Evolutionary conservation across 2,888 invertebrate genomes (phyloP), one percentile per base, ranked within the genome.

Genomic region (Nomada goodeniana): DNA sequence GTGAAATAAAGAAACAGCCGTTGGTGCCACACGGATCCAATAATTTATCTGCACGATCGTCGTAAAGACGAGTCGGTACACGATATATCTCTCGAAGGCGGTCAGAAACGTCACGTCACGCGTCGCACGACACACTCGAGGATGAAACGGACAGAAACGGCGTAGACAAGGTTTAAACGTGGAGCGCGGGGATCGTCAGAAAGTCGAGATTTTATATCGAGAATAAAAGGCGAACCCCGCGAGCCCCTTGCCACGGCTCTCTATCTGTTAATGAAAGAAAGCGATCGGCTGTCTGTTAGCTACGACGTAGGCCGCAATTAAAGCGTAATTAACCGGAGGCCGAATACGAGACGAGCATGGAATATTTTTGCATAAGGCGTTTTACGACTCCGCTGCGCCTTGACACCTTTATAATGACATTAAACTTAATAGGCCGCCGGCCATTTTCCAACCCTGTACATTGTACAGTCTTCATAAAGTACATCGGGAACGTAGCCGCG

Each of bases 381-480:
- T 76, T 64, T 79, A 59, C 55, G 64, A 52, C 26, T 61, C 70
- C n/a, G 70, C 60, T 52, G 61, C 63, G 70, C 65, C 83, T 67
- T 82, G 85, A 80, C 85, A 82, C 77, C 73, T 80, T 80, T 77
- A 55, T 85, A 85, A 82, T 85, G 77, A 77, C 85, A 82, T 82
- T 83, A 82, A 83, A 83, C 73, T 82, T 82, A 83, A 83, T 78
- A 82, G 74, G 76, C 60, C 47, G 69, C 29, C 53, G 15, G 63
- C 53, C 52, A 67, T 72, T 79, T 71, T 75, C 71, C 65, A 26
- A 26, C 29, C 29, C 53, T 23, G 42, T 71, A 55, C 83, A 82
- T 68, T 82, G 70, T 82, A 59, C 61, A 29, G 55, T 15, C 57
- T 75, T 64, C 75, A 84, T 80, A 73, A 71, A 80, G 71, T 69